Percentiles rank a stretch among this genome's conserved stretches.
Evolutionary conservation across 1,140 invertebrate species (phyloP).

Genomic region (Zaprionus davidi): DNA sequence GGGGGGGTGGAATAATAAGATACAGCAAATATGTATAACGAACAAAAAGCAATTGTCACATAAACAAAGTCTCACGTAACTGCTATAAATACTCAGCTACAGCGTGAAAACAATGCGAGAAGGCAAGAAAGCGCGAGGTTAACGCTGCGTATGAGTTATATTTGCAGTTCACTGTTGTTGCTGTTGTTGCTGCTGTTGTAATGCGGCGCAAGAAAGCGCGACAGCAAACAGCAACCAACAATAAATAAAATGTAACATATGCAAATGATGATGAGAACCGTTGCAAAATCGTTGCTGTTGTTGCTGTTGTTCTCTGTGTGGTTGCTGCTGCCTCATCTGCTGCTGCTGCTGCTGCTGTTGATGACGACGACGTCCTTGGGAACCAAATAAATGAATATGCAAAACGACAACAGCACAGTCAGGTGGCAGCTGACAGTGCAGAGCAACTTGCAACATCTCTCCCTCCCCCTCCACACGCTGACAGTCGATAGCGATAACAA

Average conservation of each 20-base stretch:
- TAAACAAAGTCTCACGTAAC: slow-evolving; percentile 81
- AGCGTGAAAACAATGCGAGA: slow-evolving; percentile 30
- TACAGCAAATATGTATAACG: slow-evolving; percentile 54
- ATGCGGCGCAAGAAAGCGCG: slow-evolving; percentile 62
- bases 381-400: slow-evolving; percentile 49
- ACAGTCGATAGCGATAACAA: slow-evolving; percentile 48
- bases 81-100: slow-evolving; percentile 80
- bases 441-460: background rate
- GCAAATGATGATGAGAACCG: slow-evolving; percentile 80
- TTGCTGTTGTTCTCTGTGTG: slow-evolving; percentile 11
- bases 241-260: slow-evolving; percentile 82
- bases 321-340: background rate
- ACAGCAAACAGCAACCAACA: slow-evolving; percentile 48
- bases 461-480: slow-evolving; percentile 15
- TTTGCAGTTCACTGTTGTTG: slow-evolving; percentile 16
- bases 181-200: slow-evolving; percentile 56
- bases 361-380: slow-evolving; percentile 48
- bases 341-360: slow-evolving; percentile 13
- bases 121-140: slow-evolving; percentile 63
- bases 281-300: slow-evolving; percentile 46
- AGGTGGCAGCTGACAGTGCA: slow-evolving; percentile 11
- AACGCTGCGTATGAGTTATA: slow-evolving; percentile 81
- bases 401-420: slow-evolving; percentile 22
- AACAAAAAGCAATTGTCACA: slow-evolving; percentile 81
- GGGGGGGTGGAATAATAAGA: slow-evolving; percentile 48